Evolutionary conservation across 2,113 vertebrate genomes (phyloP), one percentile per base, ranked within the genome.

Genomic region (Stigmatopora nigra): DNA sequence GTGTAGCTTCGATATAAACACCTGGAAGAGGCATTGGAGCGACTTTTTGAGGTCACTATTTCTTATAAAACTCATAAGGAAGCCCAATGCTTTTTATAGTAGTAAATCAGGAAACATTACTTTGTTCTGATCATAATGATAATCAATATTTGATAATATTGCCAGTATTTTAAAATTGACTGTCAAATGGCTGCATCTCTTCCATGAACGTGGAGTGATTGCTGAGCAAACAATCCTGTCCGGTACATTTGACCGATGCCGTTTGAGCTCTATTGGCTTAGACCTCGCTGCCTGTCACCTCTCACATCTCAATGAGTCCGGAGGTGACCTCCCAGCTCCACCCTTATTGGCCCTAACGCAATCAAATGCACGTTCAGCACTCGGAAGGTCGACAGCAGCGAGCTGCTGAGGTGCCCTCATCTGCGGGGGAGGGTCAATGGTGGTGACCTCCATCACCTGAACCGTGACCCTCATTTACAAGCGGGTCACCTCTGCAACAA

Each of bases 341-440:
- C 82, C 83, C 77, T 91, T 89, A 91, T 91, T 88, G 86, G 86
- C 81, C 74, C 77, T 86, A 90, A 91, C 85, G 80, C 89, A 91
- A 91, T 90, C 87, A 88, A 90, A 90, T 88, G 83, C 89, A 89
- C 80, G 84, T 90, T 88, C 88, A 88, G 88, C 90, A 90, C 80
- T 87, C 78, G 71, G 81, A 77, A 82, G 82, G 86, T 88, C 74
- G 81, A 82, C 45, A 75, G 82, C 58, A 46, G 75, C 76, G 82
- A 81, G 81, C 71, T 76, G 81, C 84, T 55, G 53, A 69, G 81
- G 68, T 83, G 75, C 64, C 85, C 84, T 76, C 22, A 1, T 75
- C 80, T 76, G 80, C 82, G 75, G 68, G 78, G 71, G 71, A 87
- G 78, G 82, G 73, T 78, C 73, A 68, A 77, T 78, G 86, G 75